Base-by-base conservation (phyloP, 2,888 invertebrate genomes). In the Drosophila yooni region DNA sequence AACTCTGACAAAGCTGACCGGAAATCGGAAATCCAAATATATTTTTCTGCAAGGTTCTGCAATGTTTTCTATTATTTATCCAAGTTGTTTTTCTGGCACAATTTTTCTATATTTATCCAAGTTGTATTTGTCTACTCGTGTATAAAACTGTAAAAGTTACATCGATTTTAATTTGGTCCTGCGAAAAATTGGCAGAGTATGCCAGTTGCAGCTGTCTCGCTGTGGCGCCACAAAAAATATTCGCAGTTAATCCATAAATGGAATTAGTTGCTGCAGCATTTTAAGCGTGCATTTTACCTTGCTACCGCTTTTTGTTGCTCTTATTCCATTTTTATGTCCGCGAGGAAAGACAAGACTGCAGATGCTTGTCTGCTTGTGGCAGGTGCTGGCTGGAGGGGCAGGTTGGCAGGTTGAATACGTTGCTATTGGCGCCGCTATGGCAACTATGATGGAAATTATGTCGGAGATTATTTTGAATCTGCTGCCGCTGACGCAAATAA, bases 211-310 rank as follows among this genome's bases (percentile, higher is more conserved):
- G 27, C 38, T n/a, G 31, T 38, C 43, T 46, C 33, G 46, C 52
- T 21, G 50, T 52, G 21, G 52, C 33, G 57, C 62, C 59, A 34
- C 70, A 66, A 67, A 74, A 52, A 59, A 76, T 38, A 46, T 65
- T 56, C 69, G 60, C 57, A 68, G 76, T 79, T 79, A 79, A 81
- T 82, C 75, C 76, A 72, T 76, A 81, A 81, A 82, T 68, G 66
- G 70, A 83, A 73, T 81, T 74, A 69, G 76, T 70, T 76, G 66
- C 52, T 66, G 70, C 66, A 56, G 66, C 66, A 59, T 63, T 74
- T 68, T 61, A 70, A 82, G 65, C 66, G 74, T 54, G 64, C 68
- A 57, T 70, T 25, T 25, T 70, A 80, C 63, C 64, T 70, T 53
- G 67, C 50, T 63, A 38, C 50, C 27, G 21, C 29, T 65, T n/a